Evolutionary conservation across 2,888 invertebrate genomes (phyloP).

Genomic region (Branchipolynoe longqiensis): DNA sequence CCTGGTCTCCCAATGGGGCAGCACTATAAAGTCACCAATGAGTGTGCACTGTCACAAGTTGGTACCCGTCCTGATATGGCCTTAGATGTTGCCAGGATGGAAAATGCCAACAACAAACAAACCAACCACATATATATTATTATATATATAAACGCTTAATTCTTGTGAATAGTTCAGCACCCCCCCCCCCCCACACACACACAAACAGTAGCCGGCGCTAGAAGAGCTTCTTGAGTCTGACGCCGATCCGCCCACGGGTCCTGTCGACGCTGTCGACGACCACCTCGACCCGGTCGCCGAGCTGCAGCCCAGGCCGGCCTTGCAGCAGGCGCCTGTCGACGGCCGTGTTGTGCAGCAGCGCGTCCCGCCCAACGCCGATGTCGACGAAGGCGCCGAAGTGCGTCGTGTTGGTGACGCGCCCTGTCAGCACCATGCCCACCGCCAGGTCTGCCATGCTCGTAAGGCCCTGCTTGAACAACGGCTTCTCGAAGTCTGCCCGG

Average conservation of each 20-base stretch:
- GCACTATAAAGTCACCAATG: too few relatives aligned
- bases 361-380: slow-evolving; percentile 81
- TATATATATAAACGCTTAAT: too few relatives aligned
- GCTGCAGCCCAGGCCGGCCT: slow-evolving; percentile 67
- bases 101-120: too few relatives aligned
- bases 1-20: too few relatives aligned
- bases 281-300: slow-evolving; percentile 77
- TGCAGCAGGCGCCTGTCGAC: slow-evolving; percentile 68
- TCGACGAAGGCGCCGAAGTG: slow-evolving; percentile 96
- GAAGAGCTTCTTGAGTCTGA: slow-evolving; percentile 60
- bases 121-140: too few relatives aligned
- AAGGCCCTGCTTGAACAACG: slow-evolving; percentile 89
- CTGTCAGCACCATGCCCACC: slow-evolving; percentile 81
- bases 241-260: slow-evolving; percentile 71
- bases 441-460: slow-evolving; percentile 86
- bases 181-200: too few relatives aligned
- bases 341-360: slow-evolving; percentile 82
- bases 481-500: slow-evolving; percentile 84
- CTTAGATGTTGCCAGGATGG: too few relatives aligned
- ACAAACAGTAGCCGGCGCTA: too few relatives aligned
- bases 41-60: too few relatives aligned
- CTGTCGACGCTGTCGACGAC: slow-evolving; percentile 72
- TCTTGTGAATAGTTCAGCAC: too few relatives aligned
- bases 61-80: too few relatives aligned
- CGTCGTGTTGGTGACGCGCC: slow-evolving; percentile 92